Conservation (phyloP, 2,797 vertebrate species). For the Propithecus perrieri region DNA sequence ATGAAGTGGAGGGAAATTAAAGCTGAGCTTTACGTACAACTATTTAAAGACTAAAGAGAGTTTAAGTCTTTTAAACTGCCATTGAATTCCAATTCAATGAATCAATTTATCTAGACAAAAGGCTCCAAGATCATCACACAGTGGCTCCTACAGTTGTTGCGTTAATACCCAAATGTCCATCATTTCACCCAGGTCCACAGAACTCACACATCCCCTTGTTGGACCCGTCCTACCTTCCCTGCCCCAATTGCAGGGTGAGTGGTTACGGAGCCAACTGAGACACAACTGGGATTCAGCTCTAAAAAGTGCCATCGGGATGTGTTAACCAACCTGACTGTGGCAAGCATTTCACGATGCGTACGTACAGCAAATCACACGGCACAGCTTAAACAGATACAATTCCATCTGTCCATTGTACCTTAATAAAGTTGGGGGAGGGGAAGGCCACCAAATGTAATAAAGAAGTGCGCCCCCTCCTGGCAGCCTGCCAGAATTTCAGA, state of each 20-base stretch:
- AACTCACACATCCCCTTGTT: background rate
- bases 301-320: background rate
- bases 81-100: background rate
- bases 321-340: too few species aligned
- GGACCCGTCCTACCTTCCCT: rapidly evolving
- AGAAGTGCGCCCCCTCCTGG: background rate
- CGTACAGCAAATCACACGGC: too few species aligned
- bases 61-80: background rate
- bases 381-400: background rate
- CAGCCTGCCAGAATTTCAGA: background rate
- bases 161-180: background rate
- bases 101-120: background rate
- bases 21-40: background rate
- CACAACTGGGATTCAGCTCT: too few species aligned
- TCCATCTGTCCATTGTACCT: too few species aligned
- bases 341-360: background rate
- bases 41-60: background rate
- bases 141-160: background rate
- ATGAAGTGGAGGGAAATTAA: too few species aligned
- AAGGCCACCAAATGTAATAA: too few species aligned
- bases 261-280: background rate
- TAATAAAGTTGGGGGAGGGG: background rate
- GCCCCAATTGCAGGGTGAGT: rapidly evolving
- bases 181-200: rapidly evolving
- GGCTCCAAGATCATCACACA: background rate